Conservation (phyloP, 1,140 invertebrate genomes). For the Dendroctonus ponderosae region DNA sequence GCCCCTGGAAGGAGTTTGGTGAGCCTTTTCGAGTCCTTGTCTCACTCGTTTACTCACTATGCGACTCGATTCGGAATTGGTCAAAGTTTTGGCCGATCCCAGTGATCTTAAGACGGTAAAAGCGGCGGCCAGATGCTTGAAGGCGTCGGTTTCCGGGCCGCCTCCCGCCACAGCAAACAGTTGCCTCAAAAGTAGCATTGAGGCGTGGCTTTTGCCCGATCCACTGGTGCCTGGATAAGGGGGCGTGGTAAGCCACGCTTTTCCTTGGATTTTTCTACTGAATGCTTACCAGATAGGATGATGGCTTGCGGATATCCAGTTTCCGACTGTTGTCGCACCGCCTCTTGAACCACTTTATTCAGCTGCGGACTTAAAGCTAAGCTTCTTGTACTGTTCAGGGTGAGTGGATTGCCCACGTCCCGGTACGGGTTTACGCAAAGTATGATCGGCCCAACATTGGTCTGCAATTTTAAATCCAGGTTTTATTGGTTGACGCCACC, state of each 20-base stretch:
- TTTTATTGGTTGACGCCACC: neutral
- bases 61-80: slow-evolving; percentile 90
- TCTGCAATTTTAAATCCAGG: slow-evolving; percentile 57
- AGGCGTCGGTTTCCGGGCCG: slow-evolving; percentile 92
- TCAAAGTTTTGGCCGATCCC: slow-evolving; percentile 84
- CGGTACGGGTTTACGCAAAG: slow-evolving; percentile 86
- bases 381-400: slow-evolving; percentile 78
- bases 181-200: slow-evolving; percentile 86
- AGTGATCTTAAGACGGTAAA: slow-evolving; percentile 90
- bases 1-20: slow-evolving; percentile 62
- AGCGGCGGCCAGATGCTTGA: slow-evolving; percentile 91
- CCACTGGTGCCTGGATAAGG: slow-evolving; percentile 74
- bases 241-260: neutral
- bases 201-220: slow-evolving; percentile 92
- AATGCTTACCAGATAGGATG: slow-evolving; percentile 75
- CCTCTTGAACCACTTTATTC: slow-evolving; percentile 84
- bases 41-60: slow-evolving; percentile 64
- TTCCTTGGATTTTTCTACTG: neutral
- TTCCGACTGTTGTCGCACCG: slow-evolving; percentile 88
- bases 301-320: slow-evolving; percentile 93
- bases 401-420: slow-evolving; percentile 82
- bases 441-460: slow-evolving; percentile 87
- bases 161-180: slow-evolving; percentile 91
- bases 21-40: slow-evolving; percentile 1
- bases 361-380: slow-evolving; percentile 68